Evolutionary conservation across 2,113 vertebrate species (phyloP).

Genomic region (Stercorarius parasiticus): DNA sequence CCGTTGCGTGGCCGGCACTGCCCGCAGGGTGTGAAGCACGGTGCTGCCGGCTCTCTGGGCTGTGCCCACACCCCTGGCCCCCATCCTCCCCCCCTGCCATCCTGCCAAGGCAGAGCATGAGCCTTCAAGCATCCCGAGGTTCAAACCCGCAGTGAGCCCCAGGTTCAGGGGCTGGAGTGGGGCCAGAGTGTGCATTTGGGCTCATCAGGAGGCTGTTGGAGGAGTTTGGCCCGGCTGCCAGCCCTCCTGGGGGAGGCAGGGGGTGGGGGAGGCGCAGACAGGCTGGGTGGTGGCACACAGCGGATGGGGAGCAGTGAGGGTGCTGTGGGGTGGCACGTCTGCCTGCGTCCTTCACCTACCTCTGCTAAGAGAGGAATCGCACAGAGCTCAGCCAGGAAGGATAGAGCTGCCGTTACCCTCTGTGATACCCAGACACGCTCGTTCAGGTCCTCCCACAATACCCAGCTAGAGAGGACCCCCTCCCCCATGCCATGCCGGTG

Average conservation of each 20-base stretch:
- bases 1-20: fast-evolving
- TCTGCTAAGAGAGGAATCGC: background rate
- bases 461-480: background rate
- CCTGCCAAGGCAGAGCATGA: background rate
- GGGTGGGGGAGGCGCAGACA: fast-evolving
- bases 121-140: background rate
- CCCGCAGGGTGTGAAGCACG: fast-evolving
- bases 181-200: background rate
- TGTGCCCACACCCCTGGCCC: too few species aligned
- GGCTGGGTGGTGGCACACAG: background rate
- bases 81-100: background rate
- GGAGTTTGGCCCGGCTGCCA: background rate
- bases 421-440: background rate
- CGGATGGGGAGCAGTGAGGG: background rate
- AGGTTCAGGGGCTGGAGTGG: background rate
- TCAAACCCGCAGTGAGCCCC: background rate
- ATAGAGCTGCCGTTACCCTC: background rate
- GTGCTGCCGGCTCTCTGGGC: background rate
- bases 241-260: background rate
- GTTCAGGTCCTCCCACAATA: fast-evolving
- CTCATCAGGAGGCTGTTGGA: background rate
- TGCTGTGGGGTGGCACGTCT: background rate
- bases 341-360: background rate
- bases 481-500: fast-evolving
- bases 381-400: background rate